Percentiles rank a stretch among this genome's conserved stretches.
Conservation (phyloP, 2,113 vertebrate species). For the Myotis yumanensis region DNA sequence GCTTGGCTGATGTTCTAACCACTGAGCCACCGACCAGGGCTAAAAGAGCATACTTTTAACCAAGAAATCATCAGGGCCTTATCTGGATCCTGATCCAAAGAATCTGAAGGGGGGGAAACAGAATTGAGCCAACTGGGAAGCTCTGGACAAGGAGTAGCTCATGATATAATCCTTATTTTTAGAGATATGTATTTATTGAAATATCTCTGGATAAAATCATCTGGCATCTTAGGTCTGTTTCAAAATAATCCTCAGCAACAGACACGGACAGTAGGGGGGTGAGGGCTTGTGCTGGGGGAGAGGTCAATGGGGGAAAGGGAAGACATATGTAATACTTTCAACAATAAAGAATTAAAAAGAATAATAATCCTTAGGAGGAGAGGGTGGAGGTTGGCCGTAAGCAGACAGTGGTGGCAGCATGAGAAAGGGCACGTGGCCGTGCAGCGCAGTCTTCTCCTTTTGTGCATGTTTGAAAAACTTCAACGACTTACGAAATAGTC, state of each 20-base stretch:
- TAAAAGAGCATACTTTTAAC: not conserved
- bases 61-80: not conserved
- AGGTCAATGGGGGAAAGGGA: too few relatives aligned
- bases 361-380: not conserved
- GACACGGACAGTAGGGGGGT: too few relatives aligned
- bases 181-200: not conserved
- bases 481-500: not conserved
- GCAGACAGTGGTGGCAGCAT: fast-evolving
- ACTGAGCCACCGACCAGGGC: not conserved
- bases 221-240: not conserved
- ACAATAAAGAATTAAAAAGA: too few relatives aligned
- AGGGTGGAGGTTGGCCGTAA: not conserved
- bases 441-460: fast-evolving
- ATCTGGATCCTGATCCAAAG: not conserved
- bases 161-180: not conserved
- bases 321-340: too few relatives aligned
- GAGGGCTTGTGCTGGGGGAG: too few relatives aligned
- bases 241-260: not conserved
- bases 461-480: too few relatives aligned
- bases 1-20: not conserved
- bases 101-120: not conserved
- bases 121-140: not conserved
- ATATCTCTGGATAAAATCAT: not conserved
- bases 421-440: not conserved
- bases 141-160: not conserved